phyloP scores from a whole-genome alignment of 1,140 invertebrate species.

The Hormaphis cornu region DNA sequence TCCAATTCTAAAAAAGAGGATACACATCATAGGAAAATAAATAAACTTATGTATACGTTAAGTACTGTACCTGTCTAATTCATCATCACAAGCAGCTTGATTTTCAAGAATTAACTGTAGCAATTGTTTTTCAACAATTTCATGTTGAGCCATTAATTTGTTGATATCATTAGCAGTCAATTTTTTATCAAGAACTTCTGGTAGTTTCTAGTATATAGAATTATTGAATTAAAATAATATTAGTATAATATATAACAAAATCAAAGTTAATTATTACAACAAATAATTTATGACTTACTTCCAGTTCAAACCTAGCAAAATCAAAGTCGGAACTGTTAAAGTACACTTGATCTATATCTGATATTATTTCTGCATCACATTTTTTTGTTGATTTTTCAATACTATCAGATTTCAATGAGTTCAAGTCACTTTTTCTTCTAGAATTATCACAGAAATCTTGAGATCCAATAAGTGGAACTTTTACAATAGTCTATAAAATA shows the following conservation, averaged over 20 bases:
- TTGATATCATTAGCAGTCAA: conserved; percentile 58
- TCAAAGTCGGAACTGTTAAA: conserved; percentile 36
- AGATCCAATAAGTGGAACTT: conserved; percentile 14
- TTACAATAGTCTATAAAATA: conserved; percentile 4
- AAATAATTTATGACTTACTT: conserved; percentile 33
- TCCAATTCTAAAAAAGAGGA: conserved; percentile 51
- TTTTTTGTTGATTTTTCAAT: neutral
- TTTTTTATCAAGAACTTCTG: conserved; percentile 52
- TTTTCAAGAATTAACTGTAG: conserved; percentile 84
- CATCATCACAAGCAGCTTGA: conserved; percentile 68
- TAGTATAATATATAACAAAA: no score
- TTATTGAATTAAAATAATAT: neutral
- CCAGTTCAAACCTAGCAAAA: conserved; percentile 36
- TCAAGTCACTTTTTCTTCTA: neutral
- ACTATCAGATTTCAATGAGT: neutral
- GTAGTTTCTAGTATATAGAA: conserved; percentile 52
- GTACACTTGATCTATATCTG: conserved; percentile 37
- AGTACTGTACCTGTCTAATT: conserved; percentile 55
- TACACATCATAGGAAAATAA: neutral
- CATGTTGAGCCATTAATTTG: conserved; percentile 60
- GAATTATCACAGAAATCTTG: conserved; percentile 11
- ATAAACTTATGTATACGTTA: conserved; percentile 1
- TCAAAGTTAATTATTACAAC: no score
- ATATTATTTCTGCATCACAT: conserved; percentile 38
- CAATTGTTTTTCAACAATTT: conserved; percentile 83